Conservation (phyloP, 2,113 vertebrate genomes). For the Callaeas wilsoni region DNA sequence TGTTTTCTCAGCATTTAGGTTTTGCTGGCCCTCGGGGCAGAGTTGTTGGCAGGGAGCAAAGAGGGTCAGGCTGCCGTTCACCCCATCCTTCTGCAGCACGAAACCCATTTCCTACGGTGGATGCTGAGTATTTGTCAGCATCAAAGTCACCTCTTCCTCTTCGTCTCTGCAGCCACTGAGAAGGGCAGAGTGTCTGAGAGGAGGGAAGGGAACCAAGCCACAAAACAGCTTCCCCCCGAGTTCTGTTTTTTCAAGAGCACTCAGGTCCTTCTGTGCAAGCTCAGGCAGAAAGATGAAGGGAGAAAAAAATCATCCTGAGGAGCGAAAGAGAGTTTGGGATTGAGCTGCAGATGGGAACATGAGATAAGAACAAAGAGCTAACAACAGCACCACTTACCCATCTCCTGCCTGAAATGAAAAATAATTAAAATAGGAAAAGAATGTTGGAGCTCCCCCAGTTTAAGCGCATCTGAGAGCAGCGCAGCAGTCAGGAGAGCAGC, state of each 20-base stretch:
- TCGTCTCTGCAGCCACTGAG: not conserved
- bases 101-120: not conserved
- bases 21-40: not conserved
- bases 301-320: not conserved
- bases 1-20: not conserved
- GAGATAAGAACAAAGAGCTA: not conserved
- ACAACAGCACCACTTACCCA: not conserved
- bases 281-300: not conserved
- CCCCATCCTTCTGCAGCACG: not conserved
- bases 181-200: not conserved
- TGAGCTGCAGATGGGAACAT: not conserved
- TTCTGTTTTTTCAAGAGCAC: not conserved
- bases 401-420: not conserved
- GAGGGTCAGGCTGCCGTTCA: not conserved
- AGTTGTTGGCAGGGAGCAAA: not conserved
- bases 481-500: not conserved
- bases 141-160: not conserved
- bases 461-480: not conserved
- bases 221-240: not conserved
- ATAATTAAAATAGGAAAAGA: too few relatives aligned
- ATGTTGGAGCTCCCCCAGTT: accelerated
- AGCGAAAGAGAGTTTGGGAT: not conserved
- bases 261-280: not conserved
- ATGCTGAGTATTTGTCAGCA: not conserved
- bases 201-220: not conserved